A percentile compares a stretch with the other conserved stretches of the same genome.
Conservation (phyloP, 2,113 vertebrate species). For the Apteryx owenii region DNA sequence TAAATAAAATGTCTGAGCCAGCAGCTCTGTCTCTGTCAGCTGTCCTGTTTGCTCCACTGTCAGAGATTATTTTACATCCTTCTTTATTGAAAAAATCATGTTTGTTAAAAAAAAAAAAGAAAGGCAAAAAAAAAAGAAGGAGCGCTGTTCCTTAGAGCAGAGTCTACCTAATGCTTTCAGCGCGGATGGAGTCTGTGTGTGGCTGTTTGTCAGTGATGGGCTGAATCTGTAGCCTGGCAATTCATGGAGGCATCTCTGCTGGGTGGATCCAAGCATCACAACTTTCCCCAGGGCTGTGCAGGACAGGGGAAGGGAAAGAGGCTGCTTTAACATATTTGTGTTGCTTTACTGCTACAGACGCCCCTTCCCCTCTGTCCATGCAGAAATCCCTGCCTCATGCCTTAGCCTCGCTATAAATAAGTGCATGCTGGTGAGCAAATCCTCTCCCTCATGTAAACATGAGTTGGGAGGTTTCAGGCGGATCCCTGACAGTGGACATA, state of each 20-base stretch:
- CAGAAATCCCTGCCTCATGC: not conserved
- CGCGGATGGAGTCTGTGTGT: not conserved
- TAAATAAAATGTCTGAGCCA: conserved; percentile 58
- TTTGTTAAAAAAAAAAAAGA: not conserved
- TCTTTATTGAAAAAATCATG: conserved; percentile 60
- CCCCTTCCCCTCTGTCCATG: not conserved
- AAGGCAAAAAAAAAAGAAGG: not conserved
- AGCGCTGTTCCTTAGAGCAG: conserved; percentile 6
- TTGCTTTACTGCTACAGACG: not conserved
- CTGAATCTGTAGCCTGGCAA: conserved; percentile 24
- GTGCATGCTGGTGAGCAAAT: not conserved
- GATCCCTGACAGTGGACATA: too few relatives aligned
- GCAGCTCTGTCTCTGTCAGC: conserved; percentile 42
- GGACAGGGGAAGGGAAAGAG: not conserved
- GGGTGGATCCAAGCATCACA: not conserved
- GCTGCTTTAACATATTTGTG: not conserved
- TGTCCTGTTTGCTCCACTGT: not conserved
- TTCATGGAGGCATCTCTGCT: not conserved
- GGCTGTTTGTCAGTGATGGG: not conserved
- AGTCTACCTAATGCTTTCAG: not conserved
- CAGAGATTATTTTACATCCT: conserved; percentile 60
- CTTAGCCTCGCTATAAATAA: not conserved
- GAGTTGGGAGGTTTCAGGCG: not conserved
- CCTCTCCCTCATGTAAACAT: not conserved
- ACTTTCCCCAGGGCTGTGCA: not conserved